Evolutionary conservation across 2,888 invertebrate genomes (phyloP).

Genomic region (Lithodes maja): DNA sequence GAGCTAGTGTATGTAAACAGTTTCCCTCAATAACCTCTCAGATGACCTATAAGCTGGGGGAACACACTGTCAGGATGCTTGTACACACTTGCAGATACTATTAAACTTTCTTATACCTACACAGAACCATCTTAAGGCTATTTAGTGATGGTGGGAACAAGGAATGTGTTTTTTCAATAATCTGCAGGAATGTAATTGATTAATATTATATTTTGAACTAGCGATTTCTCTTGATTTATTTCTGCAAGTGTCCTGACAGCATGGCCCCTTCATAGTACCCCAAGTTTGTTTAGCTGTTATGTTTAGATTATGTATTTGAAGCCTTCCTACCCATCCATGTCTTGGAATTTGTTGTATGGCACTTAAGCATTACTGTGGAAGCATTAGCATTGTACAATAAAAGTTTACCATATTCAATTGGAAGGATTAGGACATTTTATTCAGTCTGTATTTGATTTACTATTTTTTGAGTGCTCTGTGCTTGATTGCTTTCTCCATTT

Average conservation of each 20-base stretch:
- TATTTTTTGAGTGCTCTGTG: conserved; percentile 39
- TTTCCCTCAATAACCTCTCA: conserved; percentile 56
- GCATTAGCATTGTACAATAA: conserved; percentile 29
- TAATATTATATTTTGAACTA: too few relatives aligned
- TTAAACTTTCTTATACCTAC: not conserved
- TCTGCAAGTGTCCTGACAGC: conserved; percentile 50
- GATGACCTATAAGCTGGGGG: conserved; percentile 47
- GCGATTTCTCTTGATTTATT: not conserved
- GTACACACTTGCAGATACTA: conserved; percentile 19
- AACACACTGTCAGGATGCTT: conserved; percentile 46
- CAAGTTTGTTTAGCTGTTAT: conserved; percentile 67
- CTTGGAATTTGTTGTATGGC: conserved; percentile 61
- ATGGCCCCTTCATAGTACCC: conserved; percentile 52
- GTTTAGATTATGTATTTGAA: conserved; percentile 65
- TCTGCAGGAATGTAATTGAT: too few relatives aligned
- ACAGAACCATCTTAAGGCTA: too few relatives aligned
- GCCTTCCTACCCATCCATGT: conserved; percentile 60
- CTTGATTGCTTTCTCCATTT: conserved; percentile 47
- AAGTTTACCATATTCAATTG: not conserved
- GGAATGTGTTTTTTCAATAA: too few relatives aligned
- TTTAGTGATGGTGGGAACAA: too few relatives aligned
- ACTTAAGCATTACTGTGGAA: conserved; percentile 57
- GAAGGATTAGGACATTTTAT: conserved; percentile 11
- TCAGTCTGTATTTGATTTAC: not conserved
- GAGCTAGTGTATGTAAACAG: conserved; percentile 58